Evolutionary conservation across 2,113 vertebrate species (phyloP).

Genomic region (Hypomesus transpacificus): DNA sequence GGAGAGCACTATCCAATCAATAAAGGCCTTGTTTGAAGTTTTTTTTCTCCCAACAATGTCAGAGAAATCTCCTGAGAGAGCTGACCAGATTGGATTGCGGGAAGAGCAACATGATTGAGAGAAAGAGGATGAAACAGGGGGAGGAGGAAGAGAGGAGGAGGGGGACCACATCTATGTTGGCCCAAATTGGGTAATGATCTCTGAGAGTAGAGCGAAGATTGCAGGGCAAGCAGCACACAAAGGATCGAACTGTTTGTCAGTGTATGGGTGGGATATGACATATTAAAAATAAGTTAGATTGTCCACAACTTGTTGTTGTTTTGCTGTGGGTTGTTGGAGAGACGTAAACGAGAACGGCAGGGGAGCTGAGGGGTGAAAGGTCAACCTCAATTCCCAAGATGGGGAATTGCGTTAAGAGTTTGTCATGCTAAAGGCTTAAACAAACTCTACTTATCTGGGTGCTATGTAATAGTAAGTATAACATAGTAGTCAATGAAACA

Average conservation of each 20-base stretch:
- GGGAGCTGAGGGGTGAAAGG: not conserved
- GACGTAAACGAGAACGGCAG: not conserved
- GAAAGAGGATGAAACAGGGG: constrained; percentile 26
- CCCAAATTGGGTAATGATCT: constrained; percentile 64
- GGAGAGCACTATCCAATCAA: constrained; percentile 49
- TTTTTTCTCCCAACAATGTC: constrained; percentile 37
- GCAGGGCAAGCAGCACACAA: constrained; percentile 49
- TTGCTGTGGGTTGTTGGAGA: not conserved
- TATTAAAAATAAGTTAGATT: constrained; percentile 24
- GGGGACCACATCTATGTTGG: constrained; percentile 44
- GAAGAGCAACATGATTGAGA: constrained; percentile 49
- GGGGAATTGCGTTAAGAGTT: too few species aligned
- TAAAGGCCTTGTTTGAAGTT: constrained; percentile 54
- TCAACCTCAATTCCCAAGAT: not conserved
- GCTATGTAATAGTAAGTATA: not conserved
- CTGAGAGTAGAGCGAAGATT: constrained; percentile 50
- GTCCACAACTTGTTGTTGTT: constrained; percentile 1
- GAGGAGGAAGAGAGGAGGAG: constrained; percentile 20
- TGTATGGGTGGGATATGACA: constrained; percentile 23
- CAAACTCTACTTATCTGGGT: too few species aligned
- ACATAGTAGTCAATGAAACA: not conserved
- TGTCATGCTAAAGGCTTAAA: too few species aligned
- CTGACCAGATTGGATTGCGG: constrained; percentile 50
- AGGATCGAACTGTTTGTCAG: constrained; percentile 45
- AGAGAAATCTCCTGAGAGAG: constrained; percentile 43